These are phyloP conservation scores for Glaucidium brasilianum DNA, from an alignment of 2,113 vertebrate genomes.

Conservation along the genomic window DNA sequence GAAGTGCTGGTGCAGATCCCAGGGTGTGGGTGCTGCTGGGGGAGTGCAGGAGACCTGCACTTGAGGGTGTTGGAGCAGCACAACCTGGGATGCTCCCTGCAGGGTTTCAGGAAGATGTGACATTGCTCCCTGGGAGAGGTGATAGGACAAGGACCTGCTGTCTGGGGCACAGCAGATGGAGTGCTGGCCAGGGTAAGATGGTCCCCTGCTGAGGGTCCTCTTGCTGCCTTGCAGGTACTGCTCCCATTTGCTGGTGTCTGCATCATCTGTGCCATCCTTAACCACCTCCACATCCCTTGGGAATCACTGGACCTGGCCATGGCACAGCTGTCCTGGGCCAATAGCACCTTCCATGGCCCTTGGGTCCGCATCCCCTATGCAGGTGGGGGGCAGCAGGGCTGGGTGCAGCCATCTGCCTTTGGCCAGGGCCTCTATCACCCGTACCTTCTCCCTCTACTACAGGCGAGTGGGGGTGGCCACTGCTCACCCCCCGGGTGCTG, in stretches of 20 bases:
- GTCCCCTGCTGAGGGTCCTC: background rate
- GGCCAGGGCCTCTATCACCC: background rate
- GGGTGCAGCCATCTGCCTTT: background rate
- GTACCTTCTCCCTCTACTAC: background rate
- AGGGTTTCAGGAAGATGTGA: background rate
- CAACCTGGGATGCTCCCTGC: background rate
- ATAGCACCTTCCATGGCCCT: conserved; percentile 23
- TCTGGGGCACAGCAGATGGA: background rate
- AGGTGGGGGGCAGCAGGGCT: conserved; percentile 55
- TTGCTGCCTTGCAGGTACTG: conserved; percentile 71
- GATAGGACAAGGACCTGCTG: background rate
- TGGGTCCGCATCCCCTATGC: conserved; percentile 79
- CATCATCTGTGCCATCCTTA: conserved; percentile 67
- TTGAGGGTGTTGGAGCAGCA: background rate
- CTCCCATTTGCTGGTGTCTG: conserved; percentile 73
- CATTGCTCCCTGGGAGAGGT: background rate
- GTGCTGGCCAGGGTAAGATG: background rate
- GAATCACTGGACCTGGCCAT: conserved; percentile 2
- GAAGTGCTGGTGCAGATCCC: background rate
- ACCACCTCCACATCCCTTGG: background rate
- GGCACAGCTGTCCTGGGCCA: conserved; percentile 10
- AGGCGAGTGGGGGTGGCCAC: conserved; percentile 76
- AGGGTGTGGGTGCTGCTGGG: background rate
- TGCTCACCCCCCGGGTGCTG: conserved; percentile 68
- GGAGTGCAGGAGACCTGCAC: accelerated